Evolutionary conservation across 2,888 invertebrate genomes (phyloP).

Genomic region (Latrodectus hesperus): DNA sequence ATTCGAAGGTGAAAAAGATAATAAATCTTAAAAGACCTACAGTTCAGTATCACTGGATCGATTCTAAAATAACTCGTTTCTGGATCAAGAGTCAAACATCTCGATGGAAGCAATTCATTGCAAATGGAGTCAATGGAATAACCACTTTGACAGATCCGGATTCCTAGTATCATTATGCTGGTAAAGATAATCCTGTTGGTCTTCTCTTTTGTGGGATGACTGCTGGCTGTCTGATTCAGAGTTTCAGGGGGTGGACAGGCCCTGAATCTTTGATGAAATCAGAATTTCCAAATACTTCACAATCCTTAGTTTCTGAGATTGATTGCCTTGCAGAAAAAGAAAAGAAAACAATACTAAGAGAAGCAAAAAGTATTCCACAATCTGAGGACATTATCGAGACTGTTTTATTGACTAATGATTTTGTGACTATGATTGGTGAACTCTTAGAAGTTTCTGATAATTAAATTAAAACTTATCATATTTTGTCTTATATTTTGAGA

Average conservation of each 20-base stretch:
- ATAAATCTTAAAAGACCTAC: neutral
- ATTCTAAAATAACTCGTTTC: neutral
- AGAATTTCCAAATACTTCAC: neutral
- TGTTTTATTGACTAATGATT: neutral
- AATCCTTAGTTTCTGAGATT: neutral
- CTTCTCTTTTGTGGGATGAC: neutral
- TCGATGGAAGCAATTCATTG: constrained; percentile 10
- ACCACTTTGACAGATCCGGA: neutral
- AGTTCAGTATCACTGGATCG: neutral
- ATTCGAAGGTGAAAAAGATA: no score
- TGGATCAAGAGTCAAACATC: constrained; percentile 3
- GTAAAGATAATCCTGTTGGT: neutral
- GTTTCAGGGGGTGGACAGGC: neutral
- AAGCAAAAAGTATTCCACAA: neutral
- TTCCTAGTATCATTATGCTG: neutral
- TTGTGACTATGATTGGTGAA: neutral
- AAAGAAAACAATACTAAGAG: neutral
- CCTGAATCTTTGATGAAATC: neutral
- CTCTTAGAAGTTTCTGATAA: neutral
- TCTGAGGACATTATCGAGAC: neutral
- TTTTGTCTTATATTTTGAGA: neutral
- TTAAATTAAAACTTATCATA: neutral
- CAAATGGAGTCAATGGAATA: constrained; percentile 1
- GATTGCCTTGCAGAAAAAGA: neutral
- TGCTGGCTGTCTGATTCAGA: neutral